A percentile compares a stretch with the other conserved stretches of the same genome.
These are phyloP conservation scores for Tetramorium parvispinum DNA, from an alignment of 1,140 invertebrate genomes.

Conservation along the genomic window DNA sequence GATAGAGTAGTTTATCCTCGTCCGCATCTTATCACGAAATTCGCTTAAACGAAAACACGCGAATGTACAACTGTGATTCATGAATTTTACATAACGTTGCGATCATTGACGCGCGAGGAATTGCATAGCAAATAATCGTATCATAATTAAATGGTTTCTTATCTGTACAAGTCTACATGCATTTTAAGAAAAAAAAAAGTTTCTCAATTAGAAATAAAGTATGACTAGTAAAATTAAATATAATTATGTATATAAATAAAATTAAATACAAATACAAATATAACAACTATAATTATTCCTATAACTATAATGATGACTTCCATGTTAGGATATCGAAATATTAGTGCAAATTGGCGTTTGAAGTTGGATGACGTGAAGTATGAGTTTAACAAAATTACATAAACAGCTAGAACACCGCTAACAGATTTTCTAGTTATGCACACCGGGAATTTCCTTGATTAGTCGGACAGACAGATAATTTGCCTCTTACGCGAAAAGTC, in stretches of 20 bases:
- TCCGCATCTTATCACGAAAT: constrained; percentile 62
- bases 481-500: constrained; percentile 28
- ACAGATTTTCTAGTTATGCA: background rate
- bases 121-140: background rate
- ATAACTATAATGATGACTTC: background rate
- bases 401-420: background rate
- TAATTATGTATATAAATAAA: no score
- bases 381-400: constrained; percentile 1
- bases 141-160: background rate
- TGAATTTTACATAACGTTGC: background rate
- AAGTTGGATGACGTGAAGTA: background rate
- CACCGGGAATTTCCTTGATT: constrained; percentile 43
- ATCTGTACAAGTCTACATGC: background rate
- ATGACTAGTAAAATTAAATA: no score
- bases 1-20: constrained; percentile 36
- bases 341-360: background rate
- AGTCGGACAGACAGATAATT: constrained; percentile 14
- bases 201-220: background rate
- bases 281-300: background rate
- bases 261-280: no score
- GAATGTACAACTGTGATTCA: background rate
- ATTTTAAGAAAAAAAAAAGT: background rate
- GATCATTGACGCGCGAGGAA: background rate
- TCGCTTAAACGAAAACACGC: constrained; percentile 45
- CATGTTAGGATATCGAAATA: background rate